A percentile compares a stretch with the other conserved stretches of the same genome.
Conservation (phyloP, 2,113 vertebrate species). For the Gymnarchus niloticus region DNA sequence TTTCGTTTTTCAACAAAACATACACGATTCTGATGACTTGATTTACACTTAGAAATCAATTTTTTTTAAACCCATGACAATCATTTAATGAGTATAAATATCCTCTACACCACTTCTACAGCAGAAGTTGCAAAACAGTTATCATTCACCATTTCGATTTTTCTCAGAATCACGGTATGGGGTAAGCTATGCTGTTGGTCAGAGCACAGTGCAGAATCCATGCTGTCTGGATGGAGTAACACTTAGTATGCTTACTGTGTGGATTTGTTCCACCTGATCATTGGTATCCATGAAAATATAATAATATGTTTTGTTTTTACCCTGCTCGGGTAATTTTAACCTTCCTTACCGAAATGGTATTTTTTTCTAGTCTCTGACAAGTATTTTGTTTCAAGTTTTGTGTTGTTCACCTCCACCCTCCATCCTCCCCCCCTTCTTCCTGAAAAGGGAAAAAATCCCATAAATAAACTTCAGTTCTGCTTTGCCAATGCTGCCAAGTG, state of each 20-base stretch:
- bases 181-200: background rate
- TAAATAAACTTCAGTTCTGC: background rate
- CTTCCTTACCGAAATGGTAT: background rate
- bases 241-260: background rate
- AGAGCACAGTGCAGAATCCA: background rate
- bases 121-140: background rate
- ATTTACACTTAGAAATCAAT: background rate
- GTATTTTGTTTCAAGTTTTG: background rate
- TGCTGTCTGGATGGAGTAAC: background rate
- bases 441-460: background rate
- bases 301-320: background rate
- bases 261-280: background rate
- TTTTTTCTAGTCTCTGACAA: background rate
- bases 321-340: background rate
- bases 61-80: background rate
- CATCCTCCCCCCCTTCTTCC: no score
- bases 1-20: background rate
- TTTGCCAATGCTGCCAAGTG: background rate
- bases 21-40: background rate
- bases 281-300: background rate
- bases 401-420: no score
- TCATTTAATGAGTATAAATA: background rate
- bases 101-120: background rate
- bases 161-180: background rate
- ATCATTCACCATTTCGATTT: background rate